phyloP scores from a whole-genome alignment of 2,888 invertebrate genomes.

The Ischnus inquisitorius region DNA sequence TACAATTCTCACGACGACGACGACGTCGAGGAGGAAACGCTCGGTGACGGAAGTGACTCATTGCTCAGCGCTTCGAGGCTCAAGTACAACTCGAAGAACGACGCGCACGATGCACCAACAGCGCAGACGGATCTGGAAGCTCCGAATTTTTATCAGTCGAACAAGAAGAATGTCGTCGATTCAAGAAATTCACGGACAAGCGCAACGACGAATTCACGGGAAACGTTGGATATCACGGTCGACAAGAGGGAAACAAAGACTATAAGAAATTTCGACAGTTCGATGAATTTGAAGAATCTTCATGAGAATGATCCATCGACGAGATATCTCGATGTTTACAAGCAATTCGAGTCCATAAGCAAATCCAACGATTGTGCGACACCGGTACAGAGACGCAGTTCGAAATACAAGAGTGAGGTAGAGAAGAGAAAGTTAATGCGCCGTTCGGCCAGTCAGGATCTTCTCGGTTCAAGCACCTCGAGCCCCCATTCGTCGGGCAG shows the following conservation, averaged over 20 bases:
- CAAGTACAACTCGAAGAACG: conserved; percentile 77
- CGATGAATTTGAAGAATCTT: conserved; percentile 39
- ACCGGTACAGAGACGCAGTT: conserved; percentile 71
- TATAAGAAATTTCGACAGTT: conserved; percentile 68
- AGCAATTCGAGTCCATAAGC: conserved; percentile 69
- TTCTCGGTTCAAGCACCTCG: conserved; percentile 77
- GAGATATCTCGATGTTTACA: conserved; percentile 65
- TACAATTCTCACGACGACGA: conserved; percentile 86
- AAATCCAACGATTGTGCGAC: conserved; percentile 64
- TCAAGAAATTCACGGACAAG: conserved; percentile 10
- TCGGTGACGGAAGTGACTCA: conserved; percentile 89
- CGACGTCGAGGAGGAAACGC: conserved; percentile 86
- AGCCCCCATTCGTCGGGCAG: conserved; percentile 76
- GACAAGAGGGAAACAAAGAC: conserved; percentile 60
- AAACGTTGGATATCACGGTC: conserved; percentile 20
- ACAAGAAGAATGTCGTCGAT: neutral
- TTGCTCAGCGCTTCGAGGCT: conserved; percentile 88
- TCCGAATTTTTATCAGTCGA: conserved; percentile 32
- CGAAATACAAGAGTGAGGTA: conserved; percentile 76
- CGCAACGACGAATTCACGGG: neutral
- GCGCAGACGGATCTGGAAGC: conserved; percentile 35
- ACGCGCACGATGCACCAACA: conserved; percentile 60
- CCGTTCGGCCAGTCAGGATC: conserved; percentile 82
- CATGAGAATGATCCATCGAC: conserved; percentile 34
- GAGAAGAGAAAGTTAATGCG: conserved; percentile 80